These are phyloP conservation scores for Blastobasis adustella DNA, from an alignment of 2,888 invertebrate species.

Conservation along the genomic window DNA sequence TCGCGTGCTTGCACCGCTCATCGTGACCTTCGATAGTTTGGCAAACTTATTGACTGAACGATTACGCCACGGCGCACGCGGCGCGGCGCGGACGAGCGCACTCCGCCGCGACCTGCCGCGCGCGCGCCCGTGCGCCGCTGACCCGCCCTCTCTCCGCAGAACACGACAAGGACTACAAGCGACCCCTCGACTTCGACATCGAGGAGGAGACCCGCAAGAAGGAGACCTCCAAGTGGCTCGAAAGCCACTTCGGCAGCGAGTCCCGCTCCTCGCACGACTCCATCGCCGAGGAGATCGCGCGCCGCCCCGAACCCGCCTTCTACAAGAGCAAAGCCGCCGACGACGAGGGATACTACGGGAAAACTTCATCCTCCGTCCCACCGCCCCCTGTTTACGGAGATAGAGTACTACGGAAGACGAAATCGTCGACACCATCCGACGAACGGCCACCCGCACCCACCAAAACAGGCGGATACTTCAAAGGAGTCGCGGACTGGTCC, in stretches of 20 bases:
- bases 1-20: slow-evolving; percentile 37
- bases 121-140: slow-evolving; percentile 42
- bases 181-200: slow-evolving; percentile 88
- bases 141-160: slow-evolving; percentile 72
- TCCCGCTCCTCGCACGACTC: slow-evolving; percentile 85
- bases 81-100: slow-evolving; percentile 29
- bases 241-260: slow-evolving; percentile 92
- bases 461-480: slow-evolving; percentile 76
- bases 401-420: slow-evolving; percentile 65
- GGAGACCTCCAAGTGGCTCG: slow-evolving; percentile 93
- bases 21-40: slow-evolving; percentile 68
- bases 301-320: slow-evolving; percentile 79
- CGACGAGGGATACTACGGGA: slow-evolving; percentile 66
- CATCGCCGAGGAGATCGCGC: slow-evolving; percentile 78
- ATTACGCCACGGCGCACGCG: slow-evolving; percentile 54
- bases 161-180: slow-evolving; percentile 83
- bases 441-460: slow-evolving; percentile 57
- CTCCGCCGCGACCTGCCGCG: slow-evolving; percentile 38
- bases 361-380: slow-evolving; percentile 55
- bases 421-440: slow-evolving; percentile 71
- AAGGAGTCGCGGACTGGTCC: slow-evolving; percentile 88
- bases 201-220: slow-evolving; percentile 92
- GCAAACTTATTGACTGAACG: slow-evolving; percentile 67
- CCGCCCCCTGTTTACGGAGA: slow-evolving; percentile 61
- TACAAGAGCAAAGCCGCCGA: slow-evolving; percentile 79